Evolutionary conservation across 1,140 invertebrate species (phyloP), one percentile per base, ranked within the genome.

Genomic region (Phthorimaea operculella): DNA sequence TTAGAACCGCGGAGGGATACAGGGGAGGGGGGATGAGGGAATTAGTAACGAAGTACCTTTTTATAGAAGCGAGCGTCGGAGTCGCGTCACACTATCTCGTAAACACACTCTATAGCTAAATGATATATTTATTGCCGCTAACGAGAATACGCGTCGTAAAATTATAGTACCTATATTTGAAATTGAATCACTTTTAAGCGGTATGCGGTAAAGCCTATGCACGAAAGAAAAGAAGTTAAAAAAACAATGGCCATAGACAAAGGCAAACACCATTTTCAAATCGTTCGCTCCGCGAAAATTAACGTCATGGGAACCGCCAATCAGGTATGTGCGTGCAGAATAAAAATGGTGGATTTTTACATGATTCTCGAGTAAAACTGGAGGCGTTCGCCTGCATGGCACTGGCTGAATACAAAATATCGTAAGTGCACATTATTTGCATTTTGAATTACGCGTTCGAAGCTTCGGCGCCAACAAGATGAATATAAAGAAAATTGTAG

Each of bases 391-490:
- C 64, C 69, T 74, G 74, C 71, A 74, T 55, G 51, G 71, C 53
- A 69, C 57, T 60, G 57, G 54, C 63, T 70, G 81, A 84, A 84
- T 84, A 84, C 81, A 65, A 79, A 83, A 77, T 74, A 71, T 76
- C 75, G 73, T 79, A 79, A 76, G 68, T 82, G 76, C 76, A 76
- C 61, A 76, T 69, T 75, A 84, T 84, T 84, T 79, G 76, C 79
- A 84, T 84, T 79, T 78, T 74, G 81, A 80, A 82, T 84, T 81
- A 77, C 77, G 71, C 75, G 77, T 71, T 62, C 50, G 57, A 44
- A 59, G 59, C 59, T 59, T 42, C 56, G 60, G 57, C 60, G 58
- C 54, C 53, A n/a, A 28, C 21, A 14, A 50, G 44, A 47, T 47
- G 15, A 47, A 47, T 16, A 47, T 47, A 16, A 12, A 47, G 14